Conservation (phyloP, 2,888 invertebrate genomes). For the Euspilapteryx auroguttella region DNA sequence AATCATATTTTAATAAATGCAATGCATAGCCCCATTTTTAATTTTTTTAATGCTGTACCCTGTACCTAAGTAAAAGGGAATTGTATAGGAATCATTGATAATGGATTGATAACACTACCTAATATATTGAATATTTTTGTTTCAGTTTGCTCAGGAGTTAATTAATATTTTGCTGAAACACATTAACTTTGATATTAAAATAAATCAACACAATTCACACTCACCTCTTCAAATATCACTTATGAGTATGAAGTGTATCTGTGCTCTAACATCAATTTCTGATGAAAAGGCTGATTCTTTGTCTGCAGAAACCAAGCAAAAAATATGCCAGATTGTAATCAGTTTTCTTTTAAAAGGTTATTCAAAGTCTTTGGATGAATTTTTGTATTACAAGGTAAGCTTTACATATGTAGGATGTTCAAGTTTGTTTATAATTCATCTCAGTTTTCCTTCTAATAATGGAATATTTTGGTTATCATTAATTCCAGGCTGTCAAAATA, state of each 20-base stretch:
- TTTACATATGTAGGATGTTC: conserved; percentile 3
- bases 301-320: conserved; percentile 22
- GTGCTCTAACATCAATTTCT: conserved; percentile 16
- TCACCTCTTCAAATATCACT: conserved; percentile 28
- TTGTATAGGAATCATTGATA: too few relatives aligned
- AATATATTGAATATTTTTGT: too few relatives aligned
- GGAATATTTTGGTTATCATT: background rate
- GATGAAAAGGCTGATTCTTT: conserved; percentile 19
- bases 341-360: conserved; percentile 32
- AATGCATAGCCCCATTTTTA: too few relatives aligned
- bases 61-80: too few relatives aligned
- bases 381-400: conserved; percentile 51
- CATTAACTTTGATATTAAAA: too few relatives aligned
- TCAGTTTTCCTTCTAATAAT: too few relatives aligned
- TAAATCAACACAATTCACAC: conserved; percentile 13
- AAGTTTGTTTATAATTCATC: too few relatives aligned
- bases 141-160: too few relatives aligned
- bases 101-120: too few relatives aligned
- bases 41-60: too few relatives aligned
- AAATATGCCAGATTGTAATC: conserved; percentile 32
- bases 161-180: too few relatives aligned
- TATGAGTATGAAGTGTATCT: conserved; percentile 31
- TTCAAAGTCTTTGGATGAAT: conserved; percentile 32
- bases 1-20: too few relatives aligned
- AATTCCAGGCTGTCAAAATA: conserved; percentile 49